Base-by-base conservation (phyloP, 92 coral and sea anemone species). In the Palythoa heliodiscus region DNA sequence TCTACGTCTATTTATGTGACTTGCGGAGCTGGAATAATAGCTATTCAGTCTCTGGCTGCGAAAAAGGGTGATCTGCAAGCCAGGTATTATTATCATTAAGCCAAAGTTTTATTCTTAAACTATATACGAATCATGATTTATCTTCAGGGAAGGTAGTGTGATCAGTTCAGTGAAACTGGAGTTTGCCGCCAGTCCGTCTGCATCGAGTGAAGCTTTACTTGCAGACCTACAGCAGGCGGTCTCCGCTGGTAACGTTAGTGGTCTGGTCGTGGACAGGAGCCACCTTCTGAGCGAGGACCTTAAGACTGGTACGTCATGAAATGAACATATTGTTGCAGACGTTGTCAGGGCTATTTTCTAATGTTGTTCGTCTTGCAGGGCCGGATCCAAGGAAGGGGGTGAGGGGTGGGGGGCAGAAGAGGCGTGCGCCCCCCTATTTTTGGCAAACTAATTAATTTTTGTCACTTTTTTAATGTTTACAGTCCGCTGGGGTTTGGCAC, bases 121-220 rank as follows among this genome's bases (percentile, higher is more conserved):
- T 14, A 9, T 29, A 11, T 66, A 39, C 22, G 67, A 17, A 1
- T 17, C 25, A 63, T n/a, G 69, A 19, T 80, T 16, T 40, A n/a
- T 53, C 61, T 53, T 3, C 77, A 94, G 98, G 17, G 86, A 89
- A 87, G 98, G 98, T 40, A 94, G 98, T 80, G 92, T 92, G 9
- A 81, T 90, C 67, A 86, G 88, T 58, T 73, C 80, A 35, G 74
- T 92, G 86, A 70, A 77, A 17, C 75, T 94, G 52, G 71, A 70
- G 43, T 94, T 94, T 81, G 98, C 92, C 53, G 90, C 95, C 78
- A 68, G 74, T 2, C 87, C 92, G 14, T 75, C 77, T 16, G 85
- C 50, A 67, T 70, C 76, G 76, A 80, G 77, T 67, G 71, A 83
- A 11, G 85, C 77, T 52, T 70, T 94, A 69, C 86, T 94, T 76